These are phyloP conservation scores for Chondrosia reniformis DNA, from an alignment of 37 sponge, comb jelly and placozoan species.

Conservation along the genomic window DNA sequence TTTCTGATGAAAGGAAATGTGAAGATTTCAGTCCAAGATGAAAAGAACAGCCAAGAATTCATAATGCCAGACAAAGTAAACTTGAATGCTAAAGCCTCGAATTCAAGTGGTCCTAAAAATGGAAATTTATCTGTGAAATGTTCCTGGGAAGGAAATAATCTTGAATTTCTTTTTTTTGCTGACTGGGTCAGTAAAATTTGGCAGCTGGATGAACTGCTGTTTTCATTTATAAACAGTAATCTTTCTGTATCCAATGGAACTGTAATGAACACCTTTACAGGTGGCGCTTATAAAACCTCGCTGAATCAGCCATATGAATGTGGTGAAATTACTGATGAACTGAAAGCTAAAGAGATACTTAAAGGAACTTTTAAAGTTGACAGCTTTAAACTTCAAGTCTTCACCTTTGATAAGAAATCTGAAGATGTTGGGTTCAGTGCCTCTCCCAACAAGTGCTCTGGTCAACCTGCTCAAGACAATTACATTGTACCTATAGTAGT, in stretches of 20 bases:
- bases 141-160: too few relatives aligned
- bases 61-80: too few relatives aligned
- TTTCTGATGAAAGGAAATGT: not conserved
- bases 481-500: not conserved
- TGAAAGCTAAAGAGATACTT: not conserved
- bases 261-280: too few relatives aligned
- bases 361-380: not conserved
- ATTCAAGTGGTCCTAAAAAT: too few relatives aligned
- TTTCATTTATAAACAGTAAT: too few relatives aligned
- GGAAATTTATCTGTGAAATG: too few relatives aligned
- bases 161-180: not conserved
- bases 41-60: too few relatives aligned
- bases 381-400: conserved; percentile 3
- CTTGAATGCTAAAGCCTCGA: too few relatives aligned
- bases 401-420: not conserved
- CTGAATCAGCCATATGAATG: not conserved
- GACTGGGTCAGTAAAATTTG: not conserved
- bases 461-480: not conserved
- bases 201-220: too few relatives aligned
- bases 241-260: not conserved
- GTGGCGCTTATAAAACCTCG: not conserved
- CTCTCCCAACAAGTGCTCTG: not conserved
- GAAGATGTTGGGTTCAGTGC: not conserved
- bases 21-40: too few relatives aligned
- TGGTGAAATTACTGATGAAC: not conserved